Base-by-base conservation (phyloP, 1,140 invertebrate species). In the Drosophila repletoides region DNA sequence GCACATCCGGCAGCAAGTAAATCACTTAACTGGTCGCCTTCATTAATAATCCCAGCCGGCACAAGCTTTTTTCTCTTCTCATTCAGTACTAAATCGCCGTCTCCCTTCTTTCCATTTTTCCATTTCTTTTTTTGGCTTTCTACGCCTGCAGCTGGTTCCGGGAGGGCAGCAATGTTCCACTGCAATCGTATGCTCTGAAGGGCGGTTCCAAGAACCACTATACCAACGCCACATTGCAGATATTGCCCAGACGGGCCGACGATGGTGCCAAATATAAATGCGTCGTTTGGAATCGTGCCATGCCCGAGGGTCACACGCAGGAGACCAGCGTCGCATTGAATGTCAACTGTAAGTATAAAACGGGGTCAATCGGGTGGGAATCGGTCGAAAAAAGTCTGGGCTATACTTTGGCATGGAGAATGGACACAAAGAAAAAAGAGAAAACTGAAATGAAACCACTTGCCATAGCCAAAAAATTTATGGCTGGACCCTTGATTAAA, bases 271-370 rank as follows among this genome's bases (percentile, higher is more conserved):
- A 93, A 22, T 97, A 95, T 90, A 93, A 94, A 41, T 98, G 97
- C 90, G 94, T 95, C 38, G 96, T 98, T 5, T 95, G 95, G 92
- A 98, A 98, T 91, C 92, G 96, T 38, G 97, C 97, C 38, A 94
- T 98, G 92, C 92, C 93, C 3, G 93, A 95, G 36, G 94, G 94
- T n/a, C 92, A 94, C 33, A 95, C 95, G 69, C 90, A 97, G 34
- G 95, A 96, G 68, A 93, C 95, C 2, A 94, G 93, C 31, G 93
- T 97, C 12, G 93, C 94, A 0, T 92, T 98, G 26, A 95, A 94
- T 83, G 97, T 98, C 58, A 96, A 97, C 89, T 98, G 95, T 97
- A 92, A 96, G 95, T 95, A 91, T 19, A 41, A 91, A 38, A 41
- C 31, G 17, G 17, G 36, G 14, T 19, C 36, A 46, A 5, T 12